phyloP scores from a whole-genome alignment of 35 echinoderm and acorn worm species.

The Ophioderma brevispina region DNA sequence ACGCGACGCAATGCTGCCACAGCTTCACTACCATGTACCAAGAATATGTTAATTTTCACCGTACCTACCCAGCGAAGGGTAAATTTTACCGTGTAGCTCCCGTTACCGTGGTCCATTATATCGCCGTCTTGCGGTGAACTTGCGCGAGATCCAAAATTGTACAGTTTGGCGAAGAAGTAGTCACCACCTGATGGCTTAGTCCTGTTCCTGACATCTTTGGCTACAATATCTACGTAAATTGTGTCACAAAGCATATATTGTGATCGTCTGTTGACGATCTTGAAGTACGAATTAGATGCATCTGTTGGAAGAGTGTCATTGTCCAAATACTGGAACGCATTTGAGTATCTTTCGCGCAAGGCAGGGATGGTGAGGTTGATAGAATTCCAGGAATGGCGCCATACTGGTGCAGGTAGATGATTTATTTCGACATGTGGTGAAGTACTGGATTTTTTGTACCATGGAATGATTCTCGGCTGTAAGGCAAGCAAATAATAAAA shows the following conservation, averaged over 20 bases:
- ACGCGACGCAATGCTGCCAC: neutral
- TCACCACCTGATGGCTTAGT: slow-evolving; percentile 41
- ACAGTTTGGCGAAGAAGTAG: slow-evolving; percentile 41
- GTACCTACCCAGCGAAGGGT: slow-evolving; percentile 33
- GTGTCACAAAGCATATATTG: slow-evolving; percentile 4
- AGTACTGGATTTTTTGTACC: neutral
- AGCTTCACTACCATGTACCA: slow-evolving; percentile 55
- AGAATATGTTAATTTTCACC: neutral
- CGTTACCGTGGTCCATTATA: slow-evolving; percentile 44
- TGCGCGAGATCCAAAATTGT: slow-evolving; percentile 2
- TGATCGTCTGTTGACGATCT: neutral
- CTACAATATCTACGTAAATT: slow-evolving; percentile 3
- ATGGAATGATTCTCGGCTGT: neutral
- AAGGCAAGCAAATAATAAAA: neutral
- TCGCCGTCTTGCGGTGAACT: slow-evolving; percentile 19
- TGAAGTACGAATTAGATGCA: neutral
- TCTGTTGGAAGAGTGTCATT: neutral
- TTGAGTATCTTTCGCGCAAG: neutral
- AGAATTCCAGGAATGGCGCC: neutral
- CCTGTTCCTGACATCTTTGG: neutral
- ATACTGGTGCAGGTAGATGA: neutral
- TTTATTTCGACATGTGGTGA: neutral
- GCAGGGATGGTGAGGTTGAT: neutral
- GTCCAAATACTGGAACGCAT: neutral
- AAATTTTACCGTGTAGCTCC: slow-evolving; percentile 40